phyloP scores from a whole-genome alignment of 2,113 vertebrate species.

The Onychorhynchus coronatus region DNA sequence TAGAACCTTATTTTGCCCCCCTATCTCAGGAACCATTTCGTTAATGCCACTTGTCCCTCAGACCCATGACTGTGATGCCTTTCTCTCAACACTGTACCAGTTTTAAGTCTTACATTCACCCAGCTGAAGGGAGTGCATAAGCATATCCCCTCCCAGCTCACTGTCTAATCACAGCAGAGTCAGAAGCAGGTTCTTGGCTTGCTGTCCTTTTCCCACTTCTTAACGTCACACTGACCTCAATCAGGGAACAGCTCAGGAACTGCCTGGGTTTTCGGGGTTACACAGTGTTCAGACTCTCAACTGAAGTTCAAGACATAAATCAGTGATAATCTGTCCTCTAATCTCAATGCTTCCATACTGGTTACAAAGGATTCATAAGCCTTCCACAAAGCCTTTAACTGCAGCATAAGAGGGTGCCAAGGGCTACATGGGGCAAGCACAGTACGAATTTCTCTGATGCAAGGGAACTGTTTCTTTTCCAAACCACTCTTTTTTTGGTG shows the following conservation, averaged over 20 bases:
- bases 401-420: not conserved
- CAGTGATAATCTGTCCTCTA: not conserved
- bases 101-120: not conserved
- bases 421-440: not conserved
- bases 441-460: not conserved
- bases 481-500: not conserved
- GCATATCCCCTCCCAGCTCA: not conserved
- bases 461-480: not conserved
- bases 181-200: not conserved
- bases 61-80: rapidly evolving
- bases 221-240: not conserved
- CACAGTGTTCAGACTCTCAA: not conserved
- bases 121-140: not conserved
- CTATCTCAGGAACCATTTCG: not conserved
- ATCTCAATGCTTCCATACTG: not conserved
- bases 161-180: not conserved
- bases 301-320: not conserved
- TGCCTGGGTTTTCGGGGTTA: not conserved
- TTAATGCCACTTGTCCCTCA: not conserved
- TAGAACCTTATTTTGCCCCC: not conserved
- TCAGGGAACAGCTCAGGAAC: not conserved
- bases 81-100: not conserved
- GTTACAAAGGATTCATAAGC: not conserved
- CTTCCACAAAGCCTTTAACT: not conserved
- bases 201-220: not conserved